Conservation (phyloP, 2,888 invertebrate genomes). For the Drosophila paracracens region DNA sequence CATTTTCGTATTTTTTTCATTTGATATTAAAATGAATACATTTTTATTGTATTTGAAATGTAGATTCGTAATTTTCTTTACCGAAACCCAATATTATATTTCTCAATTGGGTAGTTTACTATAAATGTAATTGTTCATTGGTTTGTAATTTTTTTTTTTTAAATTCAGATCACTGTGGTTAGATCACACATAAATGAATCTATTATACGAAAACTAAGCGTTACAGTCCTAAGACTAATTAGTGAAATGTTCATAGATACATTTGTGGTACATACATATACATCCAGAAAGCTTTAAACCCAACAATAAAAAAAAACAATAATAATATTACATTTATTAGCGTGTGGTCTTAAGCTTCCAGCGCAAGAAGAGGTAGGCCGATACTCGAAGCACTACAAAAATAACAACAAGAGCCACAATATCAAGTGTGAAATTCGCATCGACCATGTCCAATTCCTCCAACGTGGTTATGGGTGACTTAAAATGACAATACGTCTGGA, state of each 20-base stretch:
- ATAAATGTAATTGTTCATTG: constrained; percentile 24
- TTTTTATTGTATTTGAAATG: constrained; percentile 12
- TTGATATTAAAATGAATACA: constrained; percentile 13
- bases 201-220: constrained; percentile 32
- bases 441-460: constrained; percentile 94
- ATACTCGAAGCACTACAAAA: constrained; percentile 91
- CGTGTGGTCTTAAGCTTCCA: constrained; percentile 94
- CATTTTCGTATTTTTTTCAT: constrained; percentile 15
- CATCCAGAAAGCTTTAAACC: constrained; percentile 68
- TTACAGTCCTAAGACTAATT: constrained; percentile 40
- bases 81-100: constrained; percentile 11
- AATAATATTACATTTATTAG: constrained; percentile 85
- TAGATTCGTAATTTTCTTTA: constrained; percentile 2
- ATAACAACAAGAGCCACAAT: constrained; percentile 92
- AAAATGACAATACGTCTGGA: constrained; percentile 93
- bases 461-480: constrained; percentile 92
- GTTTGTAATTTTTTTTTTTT: constrained; percentile 7
- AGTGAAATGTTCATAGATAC: constrained; percentile 44
- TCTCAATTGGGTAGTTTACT: constrained; percentile 17
- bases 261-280: constrained; percentile 37
- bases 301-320: constrained; percentile 34
- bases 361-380: constrained; percentile 93
- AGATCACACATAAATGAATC: constrained; percentile 40
- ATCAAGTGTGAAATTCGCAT: constrained; percentile 92
- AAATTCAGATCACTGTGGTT: constrained; percentile 39